These are phyloP conservation scores for Spodoptera litura DNA, from an alignment of 1,140 invertebrate genomes.

Conservation along the genomic window DNA sequence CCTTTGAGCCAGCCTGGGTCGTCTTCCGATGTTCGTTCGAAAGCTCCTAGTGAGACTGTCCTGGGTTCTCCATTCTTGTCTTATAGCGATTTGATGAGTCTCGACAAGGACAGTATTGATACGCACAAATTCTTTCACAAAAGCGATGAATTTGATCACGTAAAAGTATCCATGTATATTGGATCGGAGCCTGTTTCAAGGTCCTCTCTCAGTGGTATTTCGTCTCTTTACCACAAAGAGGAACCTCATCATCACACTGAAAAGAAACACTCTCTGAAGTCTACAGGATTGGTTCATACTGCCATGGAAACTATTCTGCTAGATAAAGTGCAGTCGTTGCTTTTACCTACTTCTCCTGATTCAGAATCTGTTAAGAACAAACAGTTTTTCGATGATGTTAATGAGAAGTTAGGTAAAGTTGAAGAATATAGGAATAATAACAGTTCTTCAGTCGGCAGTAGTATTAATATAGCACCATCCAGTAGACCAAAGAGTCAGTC, in stretches of 20 bases:
- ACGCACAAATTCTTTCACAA: slow-evolving; percentile 67
- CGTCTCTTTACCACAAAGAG: slow-evolving; percentile 63
- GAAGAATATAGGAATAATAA: slow-evolving; percentile 63
- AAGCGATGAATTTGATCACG: slow-evolving; percentile 72
- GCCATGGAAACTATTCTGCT: slow-evolving; percentile 86
- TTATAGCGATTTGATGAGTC: slow-evolving; percentile 76
- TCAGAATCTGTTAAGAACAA: slow-evolving; percentile 55
- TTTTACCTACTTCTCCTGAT: slow-evolving; percentile 75
- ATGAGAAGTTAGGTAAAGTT: slow-evolving; percentile 74
- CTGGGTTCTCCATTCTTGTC: slow-evolving; percentile 79
- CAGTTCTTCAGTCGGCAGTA: slow-evolving; percentile 3
- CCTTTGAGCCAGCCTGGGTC: slow-evolving; percentile 75
- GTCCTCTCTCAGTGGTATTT: slow-evolving; percentile 73
- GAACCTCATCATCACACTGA: slow-evolving; percentile 65
- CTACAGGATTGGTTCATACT: slow-evolving; percentile 78
- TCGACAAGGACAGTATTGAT: slow-evolving; percentile 70
- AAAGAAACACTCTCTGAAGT: slow-evolving; percentile 69
- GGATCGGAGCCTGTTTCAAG: slow-evolving; percentile 80
- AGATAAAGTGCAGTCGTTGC: slow-evolving; percentile 79
- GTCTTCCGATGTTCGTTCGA: slow-evolving; percentile 71
- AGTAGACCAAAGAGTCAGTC: slow-evolving; percentile 8
- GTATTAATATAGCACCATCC: background rate
- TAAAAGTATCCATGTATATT: slow-evolving; percentile 80
- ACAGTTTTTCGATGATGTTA: slow-evolving; percentile 78
- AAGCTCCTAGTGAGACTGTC: slow-evolving; percentile 77